These are phyloP conservation scores for Caenorhabditis zanzibari DNA, from an alignment of 2,888 invertebrate genomes.

Conservation along the genomic window DNA sequence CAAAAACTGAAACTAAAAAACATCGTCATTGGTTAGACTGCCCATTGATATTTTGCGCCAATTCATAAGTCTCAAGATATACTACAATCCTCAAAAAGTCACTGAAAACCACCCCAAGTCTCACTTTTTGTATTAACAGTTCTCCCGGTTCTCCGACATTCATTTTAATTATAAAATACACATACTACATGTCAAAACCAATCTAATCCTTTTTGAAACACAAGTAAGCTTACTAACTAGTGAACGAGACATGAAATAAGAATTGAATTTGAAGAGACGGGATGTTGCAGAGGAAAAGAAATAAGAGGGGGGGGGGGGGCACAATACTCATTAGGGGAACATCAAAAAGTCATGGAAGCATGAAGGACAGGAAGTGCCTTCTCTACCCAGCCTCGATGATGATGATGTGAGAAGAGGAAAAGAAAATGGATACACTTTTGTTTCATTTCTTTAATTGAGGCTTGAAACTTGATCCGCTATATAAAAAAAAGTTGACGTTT, in stretches of 20 bases:
- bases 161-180: conserved; percentile 32
- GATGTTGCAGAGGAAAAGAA: background rate
- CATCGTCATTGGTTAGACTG: too few relatives aligned
- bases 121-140: background rate
- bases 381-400: background rate
- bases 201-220: conserved; percentile 10
- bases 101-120: too few relatives aligned
- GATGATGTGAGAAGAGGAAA: conserved; percentile 7
- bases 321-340: conserved; percentile 64
- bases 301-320: conserved; percentile 14
- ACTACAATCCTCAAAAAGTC: too few relatives aligned
- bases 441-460: conserved; percentile 56
- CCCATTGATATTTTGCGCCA: too few relatives aligned
- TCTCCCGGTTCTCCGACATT: background rate
- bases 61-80: too few relatives aligned
- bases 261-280: conserved; percentile 48
- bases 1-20: too few relatives aligned
- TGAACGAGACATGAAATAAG: conserved; percentile 22
- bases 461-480: conserved; percentile 51
- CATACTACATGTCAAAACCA: conserved; percentile 40
- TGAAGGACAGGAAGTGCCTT: conserved; percentile 65
- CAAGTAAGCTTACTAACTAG: conserved; percentile 10
- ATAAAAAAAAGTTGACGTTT: too few relatives aligned
- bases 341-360: conserved; percentile 67
- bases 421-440: conserved; percentile 22